Evolutionary conservation across 2,888 invertebrate genomes (phyloP).

Genomic region (Eutolmus rufibarbis): DNA sequence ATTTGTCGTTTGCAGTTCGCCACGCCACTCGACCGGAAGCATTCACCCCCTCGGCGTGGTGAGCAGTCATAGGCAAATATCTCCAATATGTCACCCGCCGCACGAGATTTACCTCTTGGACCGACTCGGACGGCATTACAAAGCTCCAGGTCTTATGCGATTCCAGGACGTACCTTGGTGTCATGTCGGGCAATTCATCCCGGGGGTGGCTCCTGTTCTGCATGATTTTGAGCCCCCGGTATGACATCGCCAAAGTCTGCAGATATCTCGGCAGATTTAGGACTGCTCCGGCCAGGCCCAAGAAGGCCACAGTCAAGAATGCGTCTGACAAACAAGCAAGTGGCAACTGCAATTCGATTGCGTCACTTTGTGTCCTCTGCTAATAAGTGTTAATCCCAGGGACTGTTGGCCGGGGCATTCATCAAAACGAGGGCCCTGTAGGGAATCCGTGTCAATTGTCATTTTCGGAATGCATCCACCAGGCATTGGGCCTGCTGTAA

Average conservation of each 20-base stretch:
- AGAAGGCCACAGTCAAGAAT: not conserved
- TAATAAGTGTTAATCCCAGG: conserved; percentile 40
- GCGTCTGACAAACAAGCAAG: conserved; percentile 27
- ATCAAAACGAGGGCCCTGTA: conserved; percentile 17
- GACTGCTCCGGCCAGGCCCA: conserved; percentile 4
- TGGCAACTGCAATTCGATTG: not conserved
- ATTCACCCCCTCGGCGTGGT: not conserved
- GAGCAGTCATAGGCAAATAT: conserved; percentile 39
- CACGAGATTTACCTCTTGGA: conserved; percentile 29
- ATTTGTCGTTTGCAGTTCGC: conserved; percentile 44
- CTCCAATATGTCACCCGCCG: conserved; percentile 32
- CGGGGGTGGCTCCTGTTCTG: conserved; percentile 8
- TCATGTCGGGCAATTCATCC: conserved; percentile 27
- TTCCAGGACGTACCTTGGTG: conserved; percentile 7
- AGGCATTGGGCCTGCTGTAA: not conserved
- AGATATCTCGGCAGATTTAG: conserved; percentile 27
- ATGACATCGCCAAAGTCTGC: conserved; percentile 30
- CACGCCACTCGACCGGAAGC: not conserved
- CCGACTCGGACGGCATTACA: conserved; percentile 6
- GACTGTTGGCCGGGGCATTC: conserved; percentile 14
- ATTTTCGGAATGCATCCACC: not conserved
- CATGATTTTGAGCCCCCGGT: conserved; percentile 18
- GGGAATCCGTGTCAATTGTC: conserved; percentile 32
- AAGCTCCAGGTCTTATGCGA: conserved; percentile 35
- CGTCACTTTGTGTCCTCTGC: conserved; percentile 19